Conservation (phyloP, 2,888 invertebrate species). For the Cremastinae sp. region DNA sequence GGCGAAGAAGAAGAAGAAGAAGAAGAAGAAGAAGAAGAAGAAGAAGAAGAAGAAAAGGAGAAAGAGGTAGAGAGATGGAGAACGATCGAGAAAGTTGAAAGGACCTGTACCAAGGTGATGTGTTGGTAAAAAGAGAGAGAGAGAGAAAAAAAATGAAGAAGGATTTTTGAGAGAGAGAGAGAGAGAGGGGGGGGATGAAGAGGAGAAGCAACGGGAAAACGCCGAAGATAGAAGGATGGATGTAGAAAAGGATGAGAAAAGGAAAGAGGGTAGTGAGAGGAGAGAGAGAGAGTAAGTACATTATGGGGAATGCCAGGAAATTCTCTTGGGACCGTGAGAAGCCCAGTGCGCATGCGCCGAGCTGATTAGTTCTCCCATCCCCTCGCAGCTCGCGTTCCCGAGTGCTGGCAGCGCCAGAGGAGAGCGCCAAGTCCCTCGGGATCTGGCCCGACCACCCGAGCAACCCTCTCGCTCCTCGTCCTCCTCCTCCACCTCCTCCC, state of each 20-base stretch:
- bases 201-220: conserved; percentile 31
- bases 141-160: conserved; percentile 50
- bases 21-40: conserved; percentile 14
- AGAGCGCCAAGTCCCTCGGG: conserved; percentile 76
- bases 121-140: conserved; percentile 45
- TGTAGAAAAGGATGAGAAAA: conserved; percentile 58
- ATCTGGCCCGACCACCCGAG: conserved; percentile 72
- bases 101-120: conserved; percentile 65
- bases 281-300: conserved; percentile 69
- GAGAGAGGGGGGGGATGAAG: conserved; percentile 33
- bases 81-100: conserved; percentile 64
- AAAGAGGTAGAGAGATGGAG: conserved; percentile 8
- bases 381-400: conserved; percentile 70
- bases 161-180: conserved; percentile 13
- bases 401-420: conserved; percentile 78
- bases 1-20: conserved; percentile 15
- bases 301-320: conserved; percentile 77
- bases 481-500: conserved; percentile 54
- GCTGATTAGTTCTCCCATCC: conserved; percentile 77
- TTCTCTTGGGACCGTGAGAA: conserved; percentile 74
- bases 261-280: conserved; percentile 55
- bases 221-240: conserved; percentile 58
- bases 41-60: conserved; percentile 18
- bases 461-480: conserved; percentile 66
- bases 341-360: conserved; percentile 77